These are phyloP conservation scores for Orthonyx spaldingii DNA, from an alignment of 2,113 vertebrate species.

Conservation along the genomic window DNA sequence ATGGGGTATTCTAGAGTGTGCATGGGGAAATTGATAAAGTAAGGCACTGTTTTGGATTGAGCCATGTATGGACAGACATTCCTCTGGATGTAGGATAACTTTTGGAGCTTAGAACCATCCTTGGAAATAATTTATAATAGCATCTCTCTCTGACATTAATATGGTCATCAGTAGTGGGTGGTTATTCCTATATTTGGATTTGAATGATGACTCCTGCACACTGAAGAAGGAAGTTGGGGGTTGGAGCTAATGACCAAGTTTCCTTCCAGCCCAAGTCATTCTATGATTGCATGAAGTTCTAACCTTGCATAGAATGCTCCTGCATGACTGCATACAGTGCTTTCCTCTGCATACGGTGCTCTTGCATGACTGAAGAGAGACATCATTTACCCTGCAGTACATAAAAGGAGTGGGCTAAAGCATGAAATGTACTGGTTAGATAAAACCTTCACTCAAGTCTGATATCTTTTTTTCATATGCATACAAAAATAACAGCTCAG, in stretches of 20 bases:
- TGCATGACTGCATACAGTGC: not conserved
- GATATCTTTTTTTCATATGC: not conserved
- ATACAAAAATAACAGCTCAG: not conserved
- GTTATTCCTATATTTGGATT: not conserved
- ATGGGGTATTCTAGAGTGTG: not conserved
- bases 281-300: not conserved
- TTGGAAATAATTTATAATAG: not conserved
- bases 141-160: not conserved
- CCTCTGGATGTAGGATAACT: not conserved
- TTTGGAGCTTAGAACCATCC: not conserved
- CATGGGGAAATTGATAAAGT: not conserved
- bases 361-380: not conserved
- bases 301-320: not conserved
- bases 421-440: not conserved
- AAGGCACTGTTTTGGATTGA: fast-evolving
- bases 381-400: not conserved
- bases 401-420: not conserved
- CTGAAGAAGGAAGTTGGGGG: not conserved
- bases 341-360: no score
- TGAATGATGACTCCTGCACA: not conserved
- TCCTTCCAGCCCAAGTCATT: not conserved
- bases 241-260: not conserved
- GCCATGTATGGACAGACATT: not conserved
- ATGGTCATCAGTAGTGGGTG: not conserved
- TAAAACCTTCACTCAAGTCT: not conserved